A percentile compares a stretch with the other conserved stretches of the same genome.
Conservation (phyloP, 2,888 invertebrate species). For the Germaria angustata region DNA sequence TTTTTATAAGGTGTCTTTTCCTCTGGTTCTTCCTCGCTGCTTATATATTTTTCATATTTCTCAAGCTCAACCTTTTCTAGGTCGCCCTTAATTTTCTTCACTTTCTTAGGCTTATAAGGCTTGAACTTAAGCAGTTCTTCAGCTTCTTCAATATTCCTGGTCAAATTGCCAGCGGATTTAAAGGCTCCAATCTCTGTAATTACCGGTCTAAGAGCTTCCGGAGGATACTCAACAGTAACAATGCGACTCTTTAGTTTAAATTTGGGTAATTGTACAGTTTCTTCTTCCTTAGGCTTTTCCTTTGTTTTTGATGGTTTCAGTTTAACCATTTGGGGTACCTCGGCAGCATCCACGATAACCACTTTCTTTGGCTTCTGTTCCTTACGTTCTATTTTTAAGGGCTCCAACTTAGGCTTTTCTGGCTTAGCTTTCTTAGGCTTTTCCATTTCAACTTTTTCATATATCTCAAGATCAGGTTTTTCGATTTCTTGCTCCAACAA, state of each 20-base stretch:
- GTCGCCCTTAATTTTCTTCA: slow-evolving; percentile 83
- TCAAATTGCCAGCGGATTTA: slow-evolving; percentile 85
- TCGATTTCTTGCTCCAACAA: slow-evolving; percentile 78
- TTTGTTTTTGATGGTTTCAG: slow-evolving; percentile 81
- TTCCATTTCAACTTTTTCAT: slow-evolving; percentile 80
- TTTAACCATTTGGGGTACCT: slow-evolving; percentile 84
- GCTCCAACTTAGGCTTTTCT: slow-evolving; percentile 77
- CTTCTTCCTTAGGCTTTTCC: slow-evolving; percentile 81
- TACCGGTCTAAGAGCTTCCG: slow-evolving; percentile 81
- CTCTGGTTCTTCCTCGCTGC: slow-evolving; percentile 77
- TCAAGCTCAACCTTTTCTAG: slow-evolving; percentile 82
- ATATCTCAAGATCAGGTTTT: slow-evolving; percentile 80
- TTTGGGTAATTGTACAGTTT: slow-evolving; percentile 84
- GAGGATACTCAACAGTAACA: slow-evolving; percentile 84
- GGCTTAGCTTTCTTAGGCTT: slow-evolving; percentile 75
- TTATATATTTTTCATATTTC: slow-evolving; percentile 79
- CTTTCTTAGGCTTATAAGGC: slow-evolving; percentile 82
- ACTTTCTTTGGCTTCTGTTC: slow-evolving; percentile 84
- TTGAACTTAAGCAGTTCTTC: slow-evolving; percentile 84
- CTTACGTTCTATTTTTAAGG: slow-evolving; percentile 83
- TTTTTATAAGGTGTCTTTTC: slow-evolving; percentile 77
- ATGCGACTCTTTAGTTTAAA: slow-evolving; percentile 85
- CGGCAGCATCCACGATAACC: slow-evolving; percentile 82
- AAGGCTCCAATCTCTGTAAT: slow-evolving; percentile 82
- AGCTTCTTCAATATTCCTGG: slow-evolving; percentile 87